Base-by-base conservation (phyloP, 2,113 vertebrate genomes). In the Salvelinus alpinus region DNA sequence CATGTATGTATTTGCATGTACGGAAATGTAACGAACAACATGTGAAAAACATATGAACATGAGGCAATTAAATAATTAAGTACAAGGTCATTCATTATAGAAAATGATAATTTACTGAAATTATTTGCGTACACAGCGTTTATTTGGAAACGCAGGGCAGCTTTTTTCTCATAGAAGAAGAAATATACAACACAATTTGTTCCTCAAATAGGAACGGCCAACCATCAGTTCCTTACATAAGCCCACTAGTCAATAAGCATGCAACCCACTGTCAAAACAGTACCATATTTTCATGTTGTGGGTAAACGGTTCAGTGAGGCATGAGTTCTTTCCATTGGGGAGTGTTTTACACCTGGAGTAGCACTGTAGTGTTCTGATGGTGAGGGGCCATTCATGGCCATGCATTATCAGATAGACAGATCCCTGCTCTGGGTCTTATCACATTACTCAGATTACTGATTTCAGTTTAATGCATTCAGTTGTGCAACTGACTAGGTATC, bases 391-490 rank as follows among this genome's bases (percentile, higher is more conserved):
- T 60, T 70, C 54, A 20, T 64, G 29, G 47, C 60, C 51, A 70
- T 72, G 18, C 44, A 18, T 22, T 34, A 57, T 69, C 60, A 66
- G 67, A 72, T 14, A 70, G 51, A 74, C 22, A 70, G 51, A 27
- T 64, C 54, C n/a, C 54, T 24, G 27, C 44, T 51, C 16, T 62
- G 48, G 74, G 65, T 72, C 72, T 83, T 80, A 87, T 87, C 83
- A 74, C 77, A 78, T 81, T 38, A 71, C 66, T 29, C 44, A 44
- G 38, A 44, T 44, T 44, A 44, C 9, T 44, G 38, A 12, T 44
- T 44, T 44, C 11, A 44, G 8, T 38, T 38, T 8, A 38, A 38
- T 38, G 38, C 38, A 38, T 38, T 38, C 38, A 38, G 38, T 38
- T 38, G 38, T 38, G 38, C 38, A 38, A 38, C 38, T 38, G 38